Evolutionary conservation across 92 coral and sea anemone species (phyloP).

Genomic region (Porites rus): DNA sequence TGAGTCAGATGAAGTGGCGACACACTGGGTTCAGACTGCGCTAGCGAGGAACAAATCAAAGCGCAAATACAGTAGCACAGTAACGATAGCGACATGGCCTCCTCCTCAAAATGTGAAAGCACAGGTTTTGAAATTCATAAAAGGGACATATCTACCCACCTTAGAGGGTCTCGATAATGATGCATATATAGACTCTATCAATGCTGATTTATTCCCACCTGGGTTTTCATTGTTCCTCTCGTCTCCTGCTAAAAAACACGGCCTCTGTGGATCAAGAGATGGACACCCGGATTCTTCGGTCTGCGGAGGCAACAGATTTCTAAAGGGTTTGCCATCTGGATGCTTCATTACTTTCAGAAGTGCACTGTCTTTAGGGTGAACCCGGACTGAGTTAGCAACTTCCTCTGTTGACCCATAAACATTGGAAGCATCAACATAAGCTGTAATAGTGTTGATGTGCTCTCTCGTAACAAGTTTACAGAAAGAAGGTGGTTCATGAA

Average conservation of each 20-base stretch:
- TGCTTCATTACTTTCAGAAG: slow-evolving; percentile 24
- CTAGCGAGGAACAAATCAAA: too few relatives aligned
- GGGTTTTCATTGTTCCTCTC: slow-evolving; percentile 69
- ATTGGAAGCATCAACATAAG: slow-evolving; percentile 76
- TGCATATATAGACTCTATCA: too few relatives aligned
- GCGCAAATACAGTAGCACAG: too few relatives aligned
- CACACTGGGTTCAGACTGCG: too few relatives aligned
- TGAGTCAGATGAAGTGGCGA: too few relatives aligned
- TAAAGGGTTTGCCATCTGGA: slow-evolving; percentile 19
- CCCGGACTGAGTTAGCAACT: slow-evolving; percentile 35
- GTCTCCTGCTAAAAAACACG: slow-evolving; percentile 75
- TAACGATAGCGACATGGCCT: too few relatives aligned
- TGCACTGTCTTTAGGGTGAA: not conserved
- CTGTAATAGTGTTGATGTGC: slow-evolving; percentile 56
- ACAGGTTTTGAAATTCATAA: too few relatives aligned
- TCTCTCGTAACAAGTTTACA: slow-evolving; percentile 37
- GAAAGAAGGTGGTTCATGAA: slow-evolving; percentile 4
- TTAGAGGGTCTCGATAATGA: too few relatives aligned
- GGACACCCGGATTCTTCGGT: not conserved
- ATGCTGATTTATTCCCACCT: slow-evolving; percentile 25
- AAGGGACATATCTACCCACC: too few relatives aligned
- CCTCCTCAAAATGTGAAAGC: too few relatives aligned
- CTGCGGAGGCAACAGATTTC: slow-evolving; percentile 1
- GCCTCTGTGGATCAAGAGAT: slow-evolving; percentile 13
- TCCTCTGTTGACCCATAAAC: slow-evolving; percentile 62